A percentile compares a stretch with the other conserved stretches of the same genome.
phyloP scores from a whole-genome alignment of 2,113 vertebrate species.

The Alligator mississippiensis region DNA sequence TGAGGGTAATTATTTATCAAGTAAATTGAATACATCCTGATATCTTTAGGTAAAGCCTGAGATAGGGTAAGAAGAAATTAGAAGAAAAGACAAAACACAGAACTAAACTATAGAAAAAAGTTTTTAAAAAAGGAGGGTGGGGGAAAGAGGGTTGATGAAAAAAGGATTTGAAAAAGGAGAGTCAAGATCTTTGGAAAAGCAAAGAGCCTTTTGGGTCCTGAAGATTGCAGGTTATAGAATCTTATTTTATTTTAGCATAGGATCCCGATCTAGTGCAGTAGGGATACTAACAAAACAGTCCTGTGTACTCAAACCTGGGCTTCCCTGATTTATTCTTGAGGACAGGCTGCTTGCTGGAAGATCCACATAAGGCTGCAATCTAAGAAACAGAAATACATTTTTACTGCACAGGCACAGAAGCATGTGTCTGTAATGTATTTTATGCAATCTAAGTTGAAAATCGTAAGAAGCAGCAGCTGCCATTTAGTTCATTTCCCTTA shows the following conservation, averaged over 20 bases:
- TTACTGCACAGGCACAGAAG: constrained; percentile 21
- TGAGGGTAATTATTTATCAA: background rate
- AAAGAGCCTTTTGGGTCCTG: background rate
- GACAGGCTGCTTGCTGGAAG: constrained; percentile 7
- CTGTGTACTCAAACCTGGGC: background rate
- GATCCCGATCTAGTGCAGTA: background rate
- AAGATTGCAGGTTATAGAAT: background rate
- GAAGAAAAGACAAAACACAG: background rate
- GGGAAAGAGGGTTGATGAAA: background rate
- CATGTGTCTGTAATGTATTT: constrained; percentile 45
- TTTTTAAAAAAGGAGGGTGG: background rate
- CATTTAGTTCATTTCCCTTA: constrained; percentile 57
- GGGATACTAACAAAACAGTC: constrained; percentile 1
- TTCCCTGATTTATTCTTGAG: constrained; percentile 1
- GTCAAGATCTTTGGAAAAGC: background rate
- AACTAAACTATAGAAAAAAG: background rate
- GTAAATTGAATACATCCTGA: background rate
- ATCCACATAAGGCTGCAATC: constrained; percentile 29
- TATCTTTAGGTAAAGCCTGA: background rate
- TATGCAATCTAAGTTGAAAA: constrained; percentile 59
- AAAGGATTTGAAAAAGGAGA: background rate
- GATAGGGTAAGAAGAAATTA: background rate
- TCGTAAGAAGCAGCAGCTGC: constrained; percentile 62
- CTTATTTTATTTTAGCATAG: background rate
- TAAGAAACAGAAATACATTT: constrained; percentile 38